Conservation (phyloP, 2,888 invertebrate species). For the Nephrotoma appendiculata region DNA sequence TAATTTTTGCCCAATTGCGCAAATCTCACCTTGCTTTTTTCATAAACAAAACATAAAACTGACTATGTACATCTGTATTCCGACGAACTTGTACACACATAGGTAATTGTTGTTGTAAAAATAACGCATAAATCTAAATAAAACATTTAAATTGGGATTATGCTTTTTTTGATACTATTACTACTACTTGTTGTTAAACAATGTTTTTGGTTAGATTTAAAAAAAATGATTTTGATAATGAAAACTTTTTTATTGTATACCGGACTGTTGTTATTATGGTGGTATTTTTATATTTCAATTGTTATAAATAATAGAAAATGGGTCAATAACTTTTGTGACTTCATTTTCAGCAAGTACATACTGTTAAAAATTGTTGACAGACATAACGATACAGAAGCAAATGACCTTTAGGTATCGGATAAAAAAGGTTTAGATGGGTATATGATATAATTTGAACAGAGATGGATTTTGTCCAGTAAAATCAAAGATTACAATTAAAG, state of each 20-base stretch:
- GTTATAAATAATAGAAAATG: background rate
- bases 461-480: too few relatives aligned
- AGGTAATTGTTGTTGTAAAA: background rate
- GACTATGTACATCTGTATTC: background rate
- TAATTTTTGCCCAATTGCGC: background rate
- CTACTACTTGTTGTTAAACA: too few relatives aligned
- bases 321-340: background rate
- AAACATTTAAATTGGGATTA: background rate
- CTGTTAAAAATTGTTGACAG: background rate
- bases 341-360: background rate
- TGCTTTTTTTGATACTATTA: too few relatives aligned
- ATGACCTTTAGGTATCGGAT: too few relatives aligned
- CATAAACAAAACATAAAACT: background rate
- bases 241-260: background rate
- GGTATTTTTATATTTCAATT: background rate
- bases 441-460: too few relatives aligned
- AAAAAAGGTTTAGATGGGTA: too few relatives aligned
- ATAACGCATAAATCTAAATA: background rate
- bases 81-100: background rate
- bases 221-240: background rate
- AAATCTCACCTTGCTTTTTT: background rate
- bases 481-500: too few relatives aligned
- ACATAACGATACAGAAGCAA: too few relatives aligned
- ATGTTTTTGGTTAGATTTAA: background rate
- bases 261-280: background rate